These are phyloP conservation scores for Campodea augens DNA, from an alignment of 1,140 invertebrate species.

Conservation along the genomic window DNA sequence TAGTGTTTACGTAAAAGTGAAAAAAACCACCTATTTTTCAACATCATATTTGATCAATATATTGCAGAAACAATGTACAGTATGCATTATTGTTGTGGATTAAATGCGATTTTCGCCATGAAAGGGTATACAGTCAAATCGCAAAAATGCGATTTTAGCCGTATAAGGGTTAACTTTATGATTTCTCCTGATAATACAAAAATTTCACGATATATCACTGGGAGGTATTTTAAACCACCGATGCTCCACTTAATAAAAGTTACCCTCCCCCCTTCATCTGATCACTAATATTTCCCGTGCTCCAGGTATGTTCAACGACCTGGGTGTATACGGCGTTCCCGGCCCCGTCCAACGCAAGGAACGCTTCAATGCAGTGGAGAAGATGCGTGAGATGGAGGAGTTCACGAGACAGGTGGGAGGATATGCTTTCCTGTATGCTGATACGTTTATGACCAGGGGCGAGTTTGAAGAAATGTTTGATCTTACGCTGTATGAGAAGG, in stretches of 20 bases:
- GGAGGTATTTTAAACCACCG: not conserved
- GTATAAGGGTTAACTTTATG: too few species aligned
- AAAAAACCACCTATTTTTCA: too few species aligned
- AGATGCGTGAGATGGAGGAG: conserved; percentile 34
- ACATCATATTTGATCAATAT: too few species aligned
- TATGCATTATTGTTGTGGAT: too few species aligned
- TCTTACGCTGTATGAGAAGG: conserved; percentile 27
- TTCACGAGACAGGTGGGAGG: conserved; percentile 33
- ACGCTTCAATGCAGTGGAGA: conserved; percentile 29
- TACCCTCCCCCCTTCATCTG: not conserved
- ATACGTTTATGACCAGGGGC: conserved; percentile 35
- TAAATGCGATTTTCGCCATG: too few species aligned
- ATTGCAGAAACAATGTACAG: too few species aligned
- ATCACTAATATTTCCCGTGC: not conserved
- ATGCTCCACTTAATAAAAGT: not conserved
- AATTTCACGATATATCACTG: conserved; percentile 15
- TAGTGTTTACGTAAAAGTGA: too few species aligned
- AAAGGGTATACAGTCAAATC: too few species aligned
- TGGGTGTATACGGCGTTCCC: conserved; percentile 36
- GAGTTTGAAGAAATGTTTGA: conserved; percentile 40
- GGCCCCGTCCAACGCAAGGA: conserved; percentile 27
- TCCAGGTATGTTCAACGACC: conserved; percentile 32
- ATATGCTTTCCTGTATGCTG: conserved; percentile 40
- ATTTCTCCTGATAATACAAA: too few species aligned
- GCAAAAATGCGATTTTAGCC: too few species aligned